Conservation (phyloP, 2,113 vertebrate genomes). For the Dolichotis patagonum region DNA sequence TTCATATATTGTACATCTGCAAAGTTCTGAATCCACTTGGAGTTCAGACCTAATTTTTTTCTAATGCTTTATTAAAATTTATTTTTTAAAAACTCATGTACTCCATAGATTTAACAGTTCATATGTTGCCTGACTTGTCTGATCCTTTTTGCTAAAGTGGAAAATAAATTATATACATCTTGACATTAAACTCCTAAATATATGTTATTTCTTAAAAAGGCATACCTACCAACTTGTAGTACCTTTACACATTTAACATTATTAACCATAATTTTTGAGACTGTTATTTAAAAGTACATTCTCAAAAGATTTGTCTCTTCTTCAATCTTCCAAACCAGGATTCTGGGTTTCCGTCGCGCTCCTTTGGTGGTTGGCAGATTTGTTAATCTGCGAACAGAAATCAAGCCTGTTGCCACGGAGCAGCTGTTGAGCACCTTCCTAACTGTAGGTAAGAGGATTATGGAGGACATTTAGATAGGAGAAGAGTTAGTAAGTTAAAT, state of each 20-base stretch:
- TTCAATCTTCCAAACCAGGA: conserved; percentile 85
- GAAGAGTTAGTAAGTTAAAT: neutral
- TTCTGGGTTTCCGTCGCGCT: conserved; percentile 97
- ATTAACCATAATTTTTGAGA: conserved; percentile 44
- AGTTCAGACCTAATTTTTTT: conserved; percentile 29
- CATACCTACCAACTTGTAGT: neutral
- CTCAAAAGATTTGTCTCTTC: conserved; percentile 49
- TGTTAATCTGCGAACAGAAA: conserved; percentile 95
- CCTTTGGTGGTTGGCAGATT: conserved; percentile 96
- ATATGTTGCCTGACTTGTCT: neutral
- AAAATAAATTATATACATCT: neutral
- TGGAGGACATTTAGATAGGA: neutral
- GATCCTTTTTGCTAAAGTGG: neutral
- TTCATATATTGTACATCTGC: neutral
- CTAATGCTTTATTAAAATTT: conserved; percentile 40
- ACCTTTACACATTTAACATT: neutral
- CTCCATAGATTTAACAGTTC: neutral
- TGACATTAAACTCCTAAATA: conserved; percentile 21
- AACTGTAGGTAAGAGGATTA: conserved; percentile 90
- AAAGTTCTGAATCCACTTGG: conserved; percentile 8
- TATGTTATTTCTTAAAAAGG: conserved; percentile 4
- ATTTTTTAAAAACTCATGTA: neutral
- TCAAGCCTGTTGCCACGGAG: conserved; percentile 97
- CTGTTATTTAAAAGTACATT: neutral
- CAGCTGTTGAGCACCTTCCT: conserved; percentile 97